Base-by-base conservation (phyloP, 2,888 invertebrate species). In the Leuctra nigra region DNA sequence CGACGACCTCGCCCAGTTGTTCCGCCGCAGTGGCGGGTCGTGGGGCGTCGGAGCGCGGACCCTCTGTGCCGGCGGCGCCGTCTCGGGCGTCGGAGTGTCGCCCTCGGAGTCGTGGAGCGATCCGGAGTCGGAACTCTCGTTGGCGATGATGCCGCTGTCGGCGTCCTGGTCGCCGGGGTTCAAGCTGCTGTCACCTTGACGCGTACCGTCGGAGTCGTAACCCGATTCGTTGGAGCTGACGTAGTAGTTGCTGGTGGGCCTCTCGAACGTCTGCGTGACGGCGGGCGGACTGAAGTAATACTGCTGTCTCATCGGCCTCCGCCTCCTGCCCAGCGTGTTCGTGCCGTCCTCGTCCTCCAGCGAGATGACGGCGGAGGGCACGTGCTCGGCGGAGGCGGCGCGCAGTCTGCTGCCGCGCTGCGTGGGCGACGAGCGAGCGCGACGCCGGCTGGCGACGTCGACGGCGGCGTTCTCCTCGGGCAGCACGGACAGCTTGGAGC, bases 151-250 rank as follows among this genome's bases (percentile, higher is more conserved):
- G 9, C 67, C 63, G 53, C 65, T 64, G 52, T 66, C 56, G 66
- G 70, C 50, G 68, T 72, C 62, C 66, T 73, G 64, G 75, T 73
- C 64, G 67, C 57, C 69, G 68, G 47, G 68, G 67, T 54, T 69
- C 68, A 9, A 68, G 54, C 24, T 69, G 9, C 41, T 20, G n/a
- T 65, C 66, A 6, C 63, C 61, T 52, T 66, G 67, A 48, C 70
- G 66, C 0, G 68, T 78, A 53, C 86, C 83, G 68, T 88, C 88
- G 70, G 87, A 87, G 68, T 88, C 88, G 69, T 89, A 89, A 39
- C 88, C 88, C 50, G 87, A 88, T 72, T 89, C 88, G 70, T 87
- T 88, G 46, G 87, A 88, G 71, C 87, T 87, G 52, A 87, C 81
- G 70, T 87, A 87, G 72, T 84, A 57, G 23, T 35, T 53, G 20